Percentiles rank a stretch among this genome's conserved stretches.
These are phyloP conservation scores for Fundulus diaphanus DNA, from an alignment of 2,797 vertebrate genomes.

Conservation along the genomic window DNA sequence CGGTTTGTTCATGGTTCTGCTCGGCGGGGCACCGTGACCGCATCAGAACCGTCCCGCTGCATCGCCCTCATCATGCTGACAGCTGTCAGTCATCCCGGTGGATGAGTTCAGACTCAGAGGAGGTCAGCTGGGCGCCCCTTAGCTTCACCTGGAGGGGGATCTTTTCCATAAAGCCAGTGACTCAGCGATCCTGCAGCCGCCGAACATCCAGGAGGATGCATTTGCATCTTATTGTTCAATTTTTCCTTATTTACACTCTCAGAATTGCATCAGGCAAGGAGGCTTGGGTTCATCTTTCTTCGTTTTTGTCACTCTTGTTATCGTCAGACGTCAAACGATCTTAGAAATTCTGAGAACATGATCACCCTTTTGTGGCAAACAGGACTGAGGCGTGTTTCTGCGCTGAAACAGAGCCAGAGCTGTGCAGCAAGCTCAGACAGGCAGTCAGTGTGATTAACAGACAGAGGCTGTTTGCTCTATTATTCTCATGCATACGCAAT, in stretches of 20 bases:
- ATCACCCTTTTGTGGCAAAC: constrained; percentile 11
- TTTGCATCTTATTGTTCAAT: constrained; percentile 17
- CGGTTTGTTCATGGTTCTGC: constrained; percentile 18
- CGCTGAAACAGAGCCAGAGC: not conserved
- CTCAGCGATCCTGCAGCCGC: not conserved
- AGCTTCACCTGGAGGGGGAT: constrained; percentile 29
- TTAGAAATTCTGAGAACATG: constrained; percentile 22
- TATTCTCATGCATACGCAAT: constrained; percentile 12
- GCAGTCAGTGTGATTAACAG: constrained; percentile 21
- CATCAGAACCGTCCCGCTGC: constrained; percentile 21
- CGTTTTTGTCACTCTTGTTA: constrained; percentile 10
- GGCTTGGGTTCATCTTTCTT: not conserved
- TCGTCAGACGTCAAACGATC: not conserved
- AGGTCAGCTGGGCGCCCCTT: constrained; percentile 26
- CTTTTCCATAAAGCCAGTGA: constrained; percentile 3
- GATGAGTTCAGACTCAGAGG: constrained; percentile 15
- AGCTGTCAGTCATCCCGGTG: constrained; percentile 49
- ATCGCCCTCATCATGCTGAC: constrained; percentile 38
- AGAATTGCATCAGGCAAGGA: constrained; percentile 1
- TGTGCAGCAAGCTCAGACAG: not conserved
- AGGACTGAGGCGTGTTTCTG: constrained; percentile 9
- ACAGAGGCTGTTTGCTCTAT: constrained; percentile 10
- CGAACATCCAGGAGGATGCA: not conserved
- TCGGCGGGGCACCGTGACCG: constrained; percentile 13
- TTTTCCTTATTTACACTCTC: constrained; percentile 19